These are phyloP conservation scores for Paraescarpia echinospica DNA, from an alignment of 1,140 invertebrate species.

Conservation along the genomic window DNA sequence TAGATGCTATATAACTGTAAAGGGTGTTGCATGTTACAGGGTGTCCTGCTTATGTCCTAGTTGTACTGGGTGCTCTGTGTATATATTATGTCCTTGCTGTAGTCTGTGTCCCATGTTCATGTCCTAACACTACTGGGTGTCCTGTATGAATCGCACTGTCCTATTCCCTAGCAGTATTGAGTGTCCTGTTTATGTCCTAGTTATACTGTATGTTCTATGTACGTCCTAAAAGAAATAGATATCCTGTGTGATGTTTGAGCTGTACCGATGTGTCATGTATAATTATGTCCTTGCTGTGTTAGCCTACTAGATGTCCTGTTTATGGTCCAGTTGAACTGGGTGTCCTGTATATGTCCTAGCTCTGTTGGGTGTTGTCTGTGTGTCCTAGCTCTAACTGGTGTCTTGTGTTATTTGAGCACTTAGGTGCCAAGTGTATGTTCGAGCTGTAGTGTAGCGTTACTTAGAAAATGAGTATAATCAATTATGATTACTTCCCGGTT, in stretches of 20 bases:
- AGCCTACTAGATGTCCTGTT: too few relatives aligned
- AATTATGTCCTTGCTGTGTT: too few relatives aligned
- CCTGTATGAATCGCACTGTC: background rate
- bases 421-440: background rate
- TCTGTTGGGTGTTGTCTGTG: background rate
- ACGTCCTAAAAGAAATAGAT: background rate
- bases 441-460: background rate
- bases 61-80: background rate
- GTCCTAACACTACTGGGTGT: background rate
- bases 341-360: background rate
- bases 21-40: too few relatives aligned
- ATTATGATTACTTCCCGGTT: too few relatives aligned
- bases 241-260: too few relatives aligned
- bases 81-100: background rate
- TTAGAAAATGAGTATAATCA: too few relatives aligned
- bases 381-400: background rate
- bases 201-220: background rate
- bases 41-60: background rate
- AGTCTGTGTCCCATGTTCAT: background rate
- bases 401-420: background rate
- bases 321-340: too few relatives aligned
- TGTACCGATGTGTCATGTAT: too few relatives aligned
- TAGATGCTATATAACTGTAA: too few relatives aligned
- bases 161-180: too few relatives aligned
- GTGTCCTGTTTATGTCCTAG: background rate